A percentile compares a stretch with the other conserved stretches of the same genome.
phyloP scores from a whole-genome alignment of 2,888 invertebrate genomes.

The Capitulum mitella region DNA sequence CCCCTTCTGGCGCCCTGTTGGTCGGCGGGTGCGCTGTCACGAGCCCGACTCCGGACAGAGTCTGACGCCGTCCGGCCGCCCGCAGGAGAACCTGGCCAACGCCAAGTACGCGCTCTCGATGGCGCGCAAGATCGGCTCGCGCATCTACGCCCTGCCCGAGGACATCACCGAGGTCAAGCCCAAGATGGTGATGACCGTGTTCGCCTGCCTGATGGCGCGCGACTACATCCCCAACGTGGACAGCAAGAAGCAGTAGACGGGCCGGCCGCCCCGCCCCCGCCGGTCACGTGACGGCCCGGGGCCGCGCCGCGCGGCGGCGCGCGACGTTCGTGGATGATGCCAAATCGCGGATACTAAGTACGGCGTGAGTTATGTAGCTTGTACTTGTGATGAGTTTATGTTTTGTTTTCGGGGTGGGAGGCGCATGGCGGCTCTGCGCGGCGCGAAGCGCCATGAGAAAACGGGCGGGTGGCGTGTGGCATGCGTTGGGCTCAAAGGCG shows the following conservation, averaged over 20 bases:
- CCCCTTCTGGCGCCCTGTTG: too few species aligned
- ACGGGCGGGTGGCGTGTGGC: too few species aligned
- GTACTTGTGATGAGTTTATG: slow-evolving; percentile 20
- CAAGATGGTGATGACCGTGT: slow-evolving; percentile 99
- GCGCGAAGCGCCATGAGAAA: too few species aligned
- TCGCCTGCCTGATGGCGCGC: slow-evolving; percentile 96
- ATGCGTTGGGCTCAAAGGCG: too few species aligned
- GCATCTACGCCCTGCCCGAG: slow-evolving; percentile 96
- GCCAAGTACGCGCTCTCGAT: slow-evolving; percentile 99
- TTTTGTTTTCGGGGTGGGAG: not conserved
- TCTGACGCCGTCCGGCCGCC: slow-evolving; percentile 36
- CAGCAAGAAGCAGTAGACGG: slow-evolving; percentile 37
- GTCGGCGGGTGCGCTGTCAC: too few species aligned
- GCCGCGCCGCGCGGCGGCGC: not conserved
- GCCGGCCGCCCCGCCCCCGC: not conserved
- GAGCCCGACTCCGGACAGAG: too few species aligned
- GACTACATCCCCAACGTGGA: slow-evolving; percentile 90
- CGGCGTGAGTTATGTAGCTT: slow-evolving; percentile 11
- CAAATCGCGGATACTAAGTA: not conserved
- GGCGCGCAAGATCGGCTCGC: slow-evolving; percentile 94
- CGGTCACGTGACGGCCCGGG: too few species aligned
- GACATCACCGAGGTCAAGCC: slow-evolving; percentile 97
- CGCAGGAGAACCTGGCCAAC: slow-evolving; percentile 85
- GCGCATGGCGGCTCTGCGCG: not conserved
- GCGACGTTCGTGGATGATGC: not conserved